A percentile compares a stretch with the other conserved stretches of the same genome.
Conservation (phyloP, 23 tunicate genomes). For the Phallusia fumigata region DNA sequence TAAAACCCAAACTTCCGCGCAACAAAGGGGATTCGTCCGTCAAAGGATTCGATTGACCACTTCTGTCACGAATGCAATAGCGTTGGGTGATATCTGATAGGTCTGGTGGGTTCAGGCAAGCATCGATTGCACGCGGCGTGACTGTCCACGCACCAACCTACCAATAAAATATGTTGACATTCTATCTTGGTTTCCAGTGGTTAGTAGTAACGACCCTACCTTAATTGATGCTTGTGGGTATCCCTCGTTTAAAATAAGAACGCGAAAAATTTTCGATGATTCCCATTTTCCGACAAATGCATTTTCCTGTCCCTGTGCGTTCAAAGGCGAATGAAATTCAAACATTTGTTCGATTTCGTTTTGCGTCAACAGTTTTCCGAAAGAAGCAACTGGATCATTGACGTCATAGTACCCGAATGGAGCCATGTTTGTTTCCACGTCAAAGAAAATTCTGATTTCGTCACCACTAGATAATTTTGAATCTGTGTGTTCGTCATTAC, state of each 20-base stretch:
- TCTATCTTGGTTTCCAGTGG: not conserved
- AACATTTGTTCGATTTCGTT: slow-evolving; percentile 15
- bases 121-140: not conserved
- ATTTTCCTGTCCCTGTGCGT: not conserved
- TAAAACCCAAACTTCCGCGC: slow-evolving; percentile 43
- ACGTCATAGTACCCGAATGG: slow-evolving; percentile 49
- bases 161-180: not conserved
- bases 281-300: slow-evolving; percentile 24
- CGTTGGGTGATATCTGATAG: not conserved
- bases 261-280: slow-evolving; percentile 15
- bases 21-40: slow-evolving; percentile 22
- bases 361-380: slow-evolving; percentile 14
- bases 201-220: slow-evolving; percentile 8
- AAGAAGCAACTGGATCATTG: slow-evolving; percentile 16
- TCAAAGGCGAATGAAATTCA: slow-evolving; percentile 1
- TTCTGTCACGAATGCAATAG: slow-evolving; percentile 42
- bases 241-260: slow-evolving; percentile 28
- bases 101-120: not conserved
- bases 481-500: slow-evolving; percentile 23
- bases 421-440: slow-evolving; percentile 44
- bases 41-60: slow-evolving; percentile 9
- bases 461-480: slow-evolving; percentile 46
- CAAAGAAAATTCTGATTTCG: slow-evolving; percentile 18
- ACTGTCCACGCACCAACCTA: slow-evolving; percentile 33
- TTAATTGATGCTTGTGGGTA: slow-evolving; percentile 30